Evolutionary conservation across 2,113 vertebrate species (phyloP), one percentile per base, ranked within the genome.

Genomic region (Pelvicachromis taeniatus): DNA sequence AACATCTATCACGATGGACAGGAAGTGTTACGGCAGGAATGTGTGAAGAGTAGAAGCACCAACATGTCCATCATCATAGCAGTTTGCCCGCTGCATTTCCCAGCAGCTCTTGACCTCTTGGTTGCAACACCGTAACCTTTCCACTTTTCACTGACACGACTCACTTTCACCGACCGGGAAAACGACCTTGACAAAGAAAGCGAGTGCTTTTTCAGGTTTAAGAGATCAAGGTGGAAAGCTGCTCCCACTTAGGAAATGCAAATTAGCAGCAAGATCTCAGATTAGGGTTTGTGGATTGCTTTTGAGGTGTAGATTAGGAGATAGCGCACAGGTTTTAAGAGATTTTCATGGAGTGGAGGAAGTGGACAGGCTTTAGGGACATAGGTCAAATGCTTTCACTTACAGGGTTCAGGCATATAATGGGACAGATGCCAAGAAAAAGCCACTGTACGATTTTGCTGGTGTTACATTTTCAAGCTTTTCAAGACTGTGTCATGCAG

Each of bases 1-100:
- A 59, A 12, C 16, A 55, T 88, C 91, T 54, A 26, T 40, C 63
- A 4, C 85, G 94, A 93, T 89, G 89, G 93, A 91, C 91, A 92
- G 82, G 84, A 92, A 93, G 86, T 82, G 73, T 86, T 81, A 70
- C n/a, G 63, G 19, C 56, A 81, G 85, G 89, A 89, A 94, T 90
- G 90, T 90, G 87, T 21, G 73, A 93, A 91, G 68, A 70, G 40
- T 45, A 8, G 61, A 4, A 89, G 87, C 63, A 38, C 82, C 78
- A 4, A 77, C 52, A 87, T 79, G 90, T 93, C 88, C 83, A 38
- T 81, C 83, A 63, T 63, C 59, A 63, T 38, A 42, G 17, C 14
- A 29, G 68, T 42, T 54, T 21, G 38, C 58, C 40, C 14, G 1
- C 26, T 82, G 77, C 77, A 53, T 80, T 93, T 92, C 93, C 91